Conservation (phyloP, 1,140 invertebrate species). For the Nylanderia fulva region DNA sequence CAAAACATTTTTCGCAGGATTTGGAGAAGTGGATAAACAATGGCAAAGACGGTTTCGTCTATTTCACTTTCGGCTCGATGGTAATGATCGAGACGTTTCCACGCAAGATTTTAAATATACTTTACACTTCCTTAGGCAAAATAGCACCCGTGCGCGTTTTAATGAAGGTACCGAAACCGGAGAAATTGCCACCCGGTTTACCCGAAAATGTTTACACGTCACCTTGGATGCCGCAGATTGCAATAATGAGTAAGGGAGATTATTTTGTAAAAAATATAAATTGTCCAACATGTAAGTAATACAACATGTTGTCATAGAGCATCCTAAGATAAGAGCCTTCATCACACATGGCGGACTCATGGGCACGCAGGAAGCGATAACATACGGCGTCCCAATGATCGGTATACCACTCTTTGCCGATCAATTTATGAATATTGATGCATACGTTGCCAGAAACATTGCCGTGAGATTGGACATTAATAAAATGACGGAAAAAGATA, state of each 20-base stretch:
- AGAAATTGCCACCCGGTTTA: conserved; percentile 66
- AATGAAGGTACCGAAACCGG: conserved; percentile 74
- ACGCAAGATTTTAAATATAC: conserved; percentile 86
- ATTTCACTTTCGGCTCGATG: conserved; percentile 91
- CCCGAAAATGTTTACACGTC: conserved; percentile 63
- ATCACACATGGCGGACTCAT: conserved; percentile 92
- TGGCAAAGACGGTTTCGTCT: conserved; percentile 89
- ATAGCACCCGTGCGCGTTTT: conserved; percentile 79
- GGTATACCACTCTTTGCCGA: conserved; percentile 91
- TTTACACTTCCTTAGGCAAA: conserved; percentile 87
- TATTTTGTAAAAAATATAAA: conserved; percentile 14
- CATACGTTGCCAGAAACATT: conserved; percentile 76
- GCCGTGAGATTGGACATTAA: conserved; percentile 75
- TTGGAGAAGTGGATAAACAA: conserved; percentile 89
- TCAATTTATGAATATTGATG: conserved; percentile 87
- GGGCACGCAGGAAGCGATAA: conserved; percentile 90
- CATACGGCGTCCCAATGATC: conserved; percentile 91
- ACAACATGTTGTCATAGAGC: conserved; percentile 70
- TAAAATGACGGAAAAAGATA: conserved; percentile 75
- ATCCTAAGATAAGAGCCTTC: conserved; percentile 86
- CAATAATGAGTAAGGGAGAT: conserved; percentile 62
- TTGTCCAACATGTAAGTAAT: background rate
- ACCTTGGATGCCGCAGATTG: conserved; percentile 59
- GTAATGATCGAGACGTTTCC: conserved; percentile 89
- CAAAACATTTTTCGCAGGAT: conserved; percentile 85